Percentiles rank a stretch among this genome's conserved stretches.
These are phyloP conservation scores for Cyclopterus lumpus DNA, from an alignment of 2,797 vertebrate genomes.

Conservation along the genomic window DNA sequence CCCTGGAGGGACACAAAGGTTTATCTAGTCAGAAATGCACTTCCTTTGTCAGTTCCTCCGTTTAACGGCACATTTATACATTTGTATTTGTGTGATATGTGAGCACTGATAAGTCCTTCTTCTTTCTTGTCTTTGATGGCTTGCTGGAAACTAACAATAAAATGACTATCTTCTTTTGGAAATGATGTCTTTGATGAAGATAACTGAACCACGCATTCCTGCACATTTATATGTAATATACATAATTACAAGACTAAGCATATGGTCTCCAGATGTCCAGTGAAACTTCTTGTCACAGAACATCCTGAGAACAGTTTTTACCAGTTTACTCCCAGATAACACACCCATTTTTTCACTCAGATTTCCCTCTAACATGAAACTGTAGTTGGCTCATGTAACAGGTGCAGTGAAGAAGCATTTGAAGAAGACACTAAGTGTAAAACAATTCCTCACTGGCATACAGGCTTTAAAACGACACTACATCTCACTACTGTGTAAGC, in stretches of 20 bases:
- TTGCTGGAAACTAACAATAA: background rate
- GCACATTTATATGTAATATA: constrained; percentile 22
- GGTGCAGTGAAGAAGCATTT: constrained; percentile 35
- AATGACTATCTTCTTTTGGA: constrained; percentile 11
- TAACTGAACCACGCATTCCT: constrained; percentile 13
- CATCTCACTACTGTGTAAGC: constrained; percentile 2
- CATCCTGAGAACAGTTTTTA: constrained; percentile 6
- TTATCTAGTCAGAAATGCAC: background rate
- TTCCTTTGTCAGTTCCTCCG: background rate
- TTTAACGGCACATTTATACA: constrained; percentile 3
- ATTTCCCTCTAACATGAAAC: background rate
- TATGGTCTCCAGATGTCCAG: constrained; percentile 49
- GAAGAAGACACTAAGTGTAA: constrained; percentile 20
- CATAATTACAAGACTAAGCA: constrained; percentile 63
- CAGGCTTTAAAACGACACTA: background rate
- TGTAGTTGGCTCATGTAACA: constrained; percentile 9
- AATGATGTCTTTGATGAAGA: constrained; percentile 33
- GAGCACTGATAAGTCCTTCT: background rate
- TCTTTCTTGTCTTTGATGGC: constrained; percentile 4
- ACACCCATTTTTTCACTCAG: constrained; percentile 16
- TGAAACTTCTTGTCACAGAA: background rate
- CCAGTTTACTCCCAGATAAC: background rate
- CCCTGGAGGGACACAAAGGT: background rate
- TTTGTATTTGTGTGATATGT: constrained; percentile 1
- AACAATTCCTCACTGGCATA: background rate